These are phyloP conservation scores for Heterodera filipjevi DNA, from an alignment of 2,888 invertebrate genomes.

Conservation along the genomic window DNA sequence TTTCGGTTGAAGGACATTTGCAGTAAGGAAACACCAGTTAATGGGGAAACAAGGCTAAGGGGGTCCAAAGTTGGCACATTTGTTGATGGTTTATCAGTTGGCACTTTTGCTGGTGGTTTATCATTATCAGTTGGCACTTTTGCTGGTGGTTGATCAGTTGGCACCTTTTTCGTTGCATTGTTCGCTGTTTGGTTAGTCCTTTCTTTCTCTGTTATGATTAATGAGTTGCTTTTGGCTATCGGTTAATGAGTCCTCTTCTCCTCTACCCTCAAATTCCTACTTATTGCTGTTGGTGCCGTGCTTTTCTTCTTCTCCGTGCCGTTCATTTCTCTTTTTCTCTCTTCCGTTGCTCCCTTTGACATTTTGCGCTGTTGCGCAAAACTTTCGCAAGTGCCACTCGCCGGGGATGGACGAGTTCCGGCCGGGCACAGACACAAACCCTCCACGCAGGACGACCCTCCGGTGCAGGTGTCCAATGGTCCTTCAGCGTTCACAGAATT, in stretches of 20 bases:
- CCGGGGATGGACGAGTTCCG: constrained; percentile 50
- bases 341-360: too few species aligned
- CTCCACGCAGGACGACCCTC: constrained; percentile 60
- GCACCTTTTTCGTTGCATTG: background rate
- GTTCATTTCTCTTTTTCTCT: background rate
- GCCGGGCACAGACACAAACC: constrained; percentile 61
- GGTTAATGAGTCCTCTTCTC: background rate
- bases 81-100: background rate
- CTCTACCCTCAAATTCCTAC: background rate
- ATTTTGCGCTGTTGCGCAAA: constrained; percentile 17
- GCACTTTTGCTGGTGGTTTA: background rate
- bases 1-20: background rate
- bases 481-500: too few species aligned
- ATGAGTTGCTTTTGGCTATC: background rate
- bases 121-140: background rate
- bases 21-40: background rate
- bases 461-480: constrained; percentile 61
- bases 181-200: background rate
- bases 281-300: constrained; percentile 6
- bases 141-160: background rate
- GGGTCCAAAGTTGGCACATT: background rate
- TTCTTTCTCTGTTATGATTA: background rate
- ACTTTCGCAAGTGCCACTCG: constrained; percentile 1
- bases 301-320: background rate
- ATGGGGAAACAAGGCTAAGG: background rate